Conservation (phyloP, 2,888 invertebrate genomes). For the Nemurella pictetii region DNA sequence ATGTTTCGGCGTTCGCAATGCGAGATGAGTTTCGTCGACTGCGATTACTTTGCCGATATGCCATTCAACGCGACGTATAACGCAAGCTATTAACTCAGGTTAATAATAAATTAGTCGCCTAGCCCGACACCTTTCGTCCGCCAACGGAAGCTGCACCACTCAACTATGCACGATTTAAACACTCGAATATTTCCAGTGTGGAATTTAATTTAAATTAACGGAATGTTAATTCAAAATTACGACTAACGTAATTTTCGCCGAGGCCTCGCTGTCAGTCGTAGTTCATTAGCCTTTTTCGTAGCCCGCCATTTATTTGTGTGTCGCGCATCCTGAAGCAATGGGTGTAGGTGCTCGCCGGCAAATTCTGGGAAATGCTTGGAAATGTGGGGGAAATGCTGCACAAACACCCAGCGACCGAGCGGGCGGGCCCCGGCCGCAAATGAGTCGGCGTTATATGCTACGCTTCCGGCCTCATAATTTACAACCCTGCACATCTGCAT, state of each 20-base stretch:
- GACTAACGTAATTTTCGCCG: conserved; percentile 14
- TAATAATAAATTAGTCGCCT: neutral
- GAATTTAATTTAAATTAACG: conserved; percentile 31
- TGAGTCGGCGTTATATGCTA: neutral
- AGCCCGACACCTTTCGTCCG: neutral
- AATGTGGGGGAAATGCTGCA: neutral
- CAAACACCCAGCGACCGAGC: neutral
- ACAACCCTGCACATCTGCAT: neutral
- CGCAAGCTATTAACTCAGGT: neutral
- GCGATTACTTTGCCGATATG: neutral
- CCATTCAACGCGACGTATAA: neutral
- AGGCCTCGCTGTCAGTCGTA: conserved; percentile 3
- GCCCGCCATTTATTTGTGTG: neutral
- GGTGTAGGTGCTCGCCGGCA: neutral
- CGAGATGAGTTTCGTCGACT: neutral
- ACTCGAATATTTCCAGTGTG: conserved; percentile 12
- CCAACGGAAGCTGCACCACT: neutral
- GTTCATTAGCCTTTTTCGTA: conserved; percentile 14
- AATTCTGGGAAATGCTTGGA: neutral
- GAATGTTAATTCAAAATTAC: conserved; percentile 32
- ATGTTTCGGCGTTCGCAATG: neutral
- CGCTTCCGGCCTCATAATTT: neutral
- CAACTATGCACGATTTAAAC: conserved; percentile 17
- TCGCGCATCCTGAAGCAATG: neutral
- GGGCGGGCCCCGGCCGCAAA: neutral